Evolutionary conservation across 1,140 invertebrate genomes (phyloP).

Genomic region (Phymorhynchus buccinoides): DNA sequence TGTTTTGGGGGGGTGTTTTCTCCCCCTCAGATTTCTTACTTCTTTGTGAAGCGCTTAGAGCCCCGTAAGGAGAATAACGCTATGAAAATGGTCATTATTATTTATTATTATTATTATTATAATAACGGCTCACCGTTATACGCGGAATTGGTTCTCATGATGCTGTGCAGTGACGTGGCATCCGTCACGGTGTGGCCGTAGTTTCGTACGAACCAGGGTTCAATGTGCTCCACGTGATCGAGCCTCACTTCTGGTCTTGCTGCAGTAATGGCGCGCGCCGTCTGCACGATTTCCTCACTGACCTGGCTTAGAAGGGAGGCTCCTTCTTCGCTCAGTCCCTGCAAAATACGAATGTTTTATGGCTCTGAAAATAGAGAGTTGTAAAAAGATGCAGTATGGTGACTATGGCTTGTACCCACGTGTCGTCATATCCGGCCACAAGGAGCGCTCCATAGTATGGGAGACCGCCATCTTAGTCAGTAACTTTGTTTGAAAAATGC

Average conservation of each 20-base stretch:
- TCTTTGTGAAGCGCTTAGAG: no score
- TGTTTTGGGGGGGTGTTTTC: no score
- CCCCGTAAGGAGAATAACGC: no score
- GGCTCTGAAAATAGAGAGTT: neutral
- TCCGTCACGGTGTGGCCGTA: slow-evolving; percentile 57
- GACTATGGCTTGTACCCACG: no score
- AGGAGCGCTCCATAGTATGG: no score
- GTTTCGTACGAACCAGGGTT: slow-evolving; percentile 54
- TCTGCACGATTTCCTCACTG: slow-evolving; percentile 58
- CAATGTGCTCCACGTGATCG: slow-evolving; percentile 55
- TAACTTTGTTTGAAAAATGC: no score
- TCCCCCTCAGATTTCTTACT: no score
- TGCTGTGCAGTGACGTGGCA: slow-evolving; percentile 45
- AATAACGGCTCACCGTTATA: slow-evolving; percentile 51
- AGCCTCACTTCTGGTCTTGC: slow-evolving; percentile 51
- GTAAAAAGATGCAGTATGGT: neutral
- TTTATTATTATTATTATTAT: no score
- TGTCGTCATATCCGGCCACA: no score
- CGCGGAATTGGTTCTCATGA: slow-evolving; percentile 59
- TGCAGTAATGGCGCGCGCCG: slow-evolving; percentile 52
- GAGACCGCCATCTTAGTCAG: no score
- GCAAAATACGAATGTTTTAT: no score
- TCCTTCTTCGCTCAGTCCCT: slow-evolving; percentile 51
- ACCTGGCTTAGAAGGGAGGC: slow-evolving; percentile 49
- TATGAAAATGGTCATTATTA: no score